Percentiles rank a stretch among this genome's conserved stretches.
phyloP scores from a whole-genome alignment of 2,797 vertebrate genomes.

The Alectoris magna region DNA sequence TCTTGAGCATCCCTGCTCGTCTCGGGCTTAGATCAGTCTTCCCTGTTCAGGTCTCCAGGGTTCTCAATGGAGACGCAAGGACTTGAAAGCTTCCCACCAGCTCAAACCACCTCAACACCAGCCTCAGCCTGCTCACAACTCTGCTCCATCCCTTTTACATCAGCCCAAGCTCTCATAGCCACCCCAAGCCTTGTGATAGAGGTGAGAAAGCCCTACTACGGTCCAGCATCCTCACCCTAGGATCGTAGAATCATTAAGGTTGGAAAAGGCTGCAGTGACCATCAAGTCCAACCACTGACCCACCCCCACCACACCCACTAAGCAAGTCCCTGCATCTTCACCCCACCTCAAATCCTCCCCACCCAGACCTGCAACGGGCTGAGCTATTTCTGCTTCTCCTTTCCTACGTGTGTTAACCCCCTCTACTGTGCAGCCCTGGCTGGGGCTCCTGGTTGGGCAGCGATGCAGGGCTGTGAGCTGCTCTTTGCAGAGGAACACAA shows the following conservation, averaged over 20 bases:
- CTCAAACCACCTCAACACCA: not conserved
- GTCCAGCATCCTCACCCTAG: not conserved
- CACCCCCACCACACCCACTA: no score
- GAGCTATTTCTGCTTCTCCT: not conserved
- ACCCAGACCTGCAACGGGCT: accelerated
- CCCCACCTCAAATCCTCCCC: not conserved
- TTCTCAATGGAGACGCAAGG: not conserved
- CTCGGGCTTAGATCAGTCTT: not conserved
- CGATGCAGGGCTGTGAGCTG: not conserved
- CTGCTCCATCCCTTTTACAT: not conserved
- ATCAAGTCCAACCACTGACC: no score
- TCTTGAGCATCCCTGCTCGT: no score
- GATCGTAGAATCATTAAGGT: no score
- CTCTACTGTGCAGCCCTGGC: not conserved
- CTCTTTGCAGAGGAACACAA: not conserved
- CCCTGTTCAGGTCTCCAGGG: not conserved
- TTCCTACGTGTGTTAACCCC: not conserved
- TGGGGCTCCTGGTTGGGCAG: not conserved
- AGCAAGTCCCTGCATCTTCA: not conserved
- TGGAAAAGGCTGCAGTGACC: no score
- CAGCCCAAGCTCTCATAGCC: not conserved
- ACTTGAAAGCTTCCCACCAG: not conserved
- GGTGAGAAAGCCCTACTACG: accelerated
- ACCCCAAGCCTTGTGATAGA: accelerated
- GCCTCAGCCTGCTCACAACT: not conserved